Percentiles rank a stretch among this genome's conserved stretches.
Conservation (phyloP, 2,113 vertebrate species). For the Ovibos moschatus region DNA sequence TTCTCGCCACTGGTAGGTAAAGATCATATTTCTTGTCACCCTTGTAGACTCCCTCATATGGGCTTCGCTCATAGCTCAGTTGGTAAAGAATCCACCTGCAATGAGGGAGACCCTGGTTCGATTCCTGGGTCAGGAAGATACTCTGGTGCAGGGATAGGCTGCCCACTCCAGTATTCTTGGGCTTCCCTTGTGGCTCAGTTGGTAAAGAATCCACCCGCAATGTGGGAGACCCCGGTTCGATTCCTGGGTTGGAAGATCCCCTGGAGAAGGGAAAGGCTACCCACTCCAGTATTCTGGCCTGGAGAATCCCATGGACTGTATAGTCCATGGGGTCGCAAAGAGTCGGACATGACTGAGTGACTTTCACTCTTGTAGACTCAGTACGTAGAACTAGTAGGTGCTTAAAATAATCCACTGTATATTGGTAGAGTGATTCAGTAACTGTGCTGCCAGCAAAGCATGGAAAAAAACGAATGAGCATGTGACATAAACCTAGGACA, state of each 20-base stretch:
- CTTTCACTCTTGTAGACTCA: not conserved
- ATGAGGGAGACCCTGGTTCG: rapidly evolving
- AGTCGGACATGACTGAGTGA: not conserved
- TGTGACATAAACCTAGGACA: not conserved
- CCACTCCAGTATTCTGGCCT: not conserved
- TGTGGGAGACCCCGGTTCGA: not conserved
- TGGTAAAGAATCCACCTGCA: not conserved
- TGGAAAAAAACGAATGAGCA: not conserved
- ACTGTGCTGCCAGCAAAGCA: not conserved
- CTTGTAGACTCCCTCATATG: not conserved
- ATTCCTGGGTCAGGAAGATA: not conserved
- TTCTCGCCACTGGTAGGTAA: not conserved
- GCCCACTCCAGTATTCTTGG: not conserved
- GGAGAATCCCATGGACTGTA: not conserved
- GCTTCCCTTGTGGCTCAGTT: not conserved
- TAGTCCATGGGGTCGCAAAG: not conserved
- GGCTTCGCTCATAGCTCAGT: not conserved
- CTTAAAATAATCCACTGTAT: not conserved
- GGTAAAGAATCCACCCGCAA: not conserved
- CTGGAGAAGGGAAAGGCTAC: not conserved
- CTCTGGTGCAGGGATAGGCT: not conserved
- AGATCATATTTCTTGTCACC: not conserved
- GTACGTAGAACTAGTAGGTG: not conserved
- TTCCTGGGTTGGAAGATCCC: not conserved
- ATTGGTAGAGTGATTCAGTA: not conserved